These are phyloP conservation scores for Poeciliopsis paucimaculata DNA, from an alignment of 2,797 vertebrate genomes.

Conservation along the genomic window DNA sequence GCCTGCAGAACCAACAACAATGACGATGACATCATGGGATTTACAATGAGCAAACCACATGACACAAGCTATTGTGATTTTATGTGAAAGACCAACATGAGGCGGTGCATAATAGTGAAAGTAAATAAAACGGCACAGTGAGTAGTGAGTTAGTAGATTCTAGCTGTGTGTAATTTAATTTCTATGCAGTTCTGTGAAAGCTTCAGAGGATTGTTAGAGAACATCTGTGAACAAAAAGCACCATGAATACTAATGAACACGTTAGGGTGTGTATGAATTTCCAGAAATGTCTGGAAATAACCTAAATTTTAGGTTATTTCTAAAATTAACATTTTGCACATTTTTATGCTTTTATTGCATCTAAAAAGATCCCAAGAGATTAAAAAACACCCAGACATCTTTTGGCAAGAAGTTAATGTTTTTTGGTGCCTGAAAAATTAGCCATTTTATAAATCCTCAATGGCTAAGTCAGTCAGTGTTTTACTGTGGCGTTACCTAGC, in stretches of 20 bases:
- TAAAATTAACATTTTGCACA: neutral
- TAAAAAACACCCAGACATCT: neutral
- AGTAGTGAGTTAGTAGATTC: neutral
- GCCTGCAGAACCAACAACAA: slow-evolving; percentile 38
- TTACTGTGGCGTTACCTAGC: neutral
- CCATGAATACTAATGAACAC: neutral
- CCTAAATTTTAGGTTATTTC: neutral
- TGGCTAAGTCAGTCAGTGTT: no score
- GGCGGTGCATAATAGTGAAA: neutral
- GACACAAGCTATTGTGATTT: neutral
- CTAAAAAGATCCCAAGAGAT: neutral
- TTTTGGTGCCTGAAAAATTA: neutral
- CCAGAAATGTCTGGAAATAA: neutral
- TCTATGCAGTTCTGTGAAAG: neutral
- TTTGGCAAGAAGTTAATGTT: neutral
- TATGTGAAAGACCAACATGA: neutral
- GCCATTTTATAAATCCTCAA: neutral
- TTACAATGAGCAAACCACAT: neutral
- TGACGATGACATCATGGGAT: slow-evolving; percentile 39
- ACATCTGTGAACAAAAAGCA: neutral
- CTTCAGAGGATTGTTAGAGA: neutral
- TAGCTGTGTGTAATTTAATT: neutral
- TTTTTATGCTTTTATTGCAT: neutral
- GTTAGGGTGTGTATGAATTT: neutral
- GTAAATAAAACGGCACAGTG: neutral